A percentile compares a stretch with the other conserved stretches of the same genome.
Conservation (phyloP, 92 coral and sea anemone genomes). For the Meandrina meandrites region DNA sequence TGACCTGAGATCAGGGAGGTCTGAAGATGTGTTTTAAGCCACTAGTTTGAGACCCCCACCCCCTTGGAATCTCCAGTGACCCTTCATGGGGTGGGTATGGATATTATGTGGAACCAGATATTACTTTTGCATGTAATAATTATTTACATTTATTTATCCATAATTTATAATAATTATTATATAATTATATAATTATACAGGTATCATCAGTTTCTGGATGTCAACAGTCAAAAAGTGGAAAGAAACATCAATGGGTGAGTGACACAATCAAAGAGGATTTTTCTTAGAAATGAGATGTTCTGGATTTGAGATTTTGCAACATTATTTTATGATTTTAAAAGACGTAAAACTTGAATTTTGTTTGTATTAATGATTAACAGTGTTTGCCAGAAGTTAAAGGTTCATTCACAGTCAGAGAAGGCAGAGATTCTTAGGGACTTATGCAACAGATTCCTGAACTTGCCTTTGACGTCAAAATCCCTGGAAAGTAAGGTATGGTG, state of each 20-base stretch:
- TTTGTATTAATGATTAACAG: constrained; percentile 33
- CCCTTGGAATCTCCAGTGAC: no score
- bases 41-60: no score
- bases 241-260: constrained; percentile 80
- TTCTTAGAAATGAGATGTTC: background rate
- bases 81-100: no score
- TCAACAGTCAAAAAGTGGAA: constrained; percentile 69
- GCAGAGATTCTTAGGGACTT: constrained; percentile 74
- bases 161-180: background rate
- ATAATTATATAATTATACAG: no score
- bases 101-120: no score
- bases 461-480: constrained; percentile 58
- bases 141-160: no score
- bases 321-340: background rate
- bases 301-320: background rate
- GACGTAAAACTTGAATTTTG: background rate
- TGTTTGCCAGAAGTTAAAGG: constrained; percentile 77
- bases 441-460: constrained; percentile 69
- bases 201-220: constrained; percentile 81
- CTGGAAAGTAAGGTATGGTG: constrained; percentile 65
- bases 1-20: no score
- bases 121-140: no score
- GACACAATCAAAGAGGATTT: background rate
- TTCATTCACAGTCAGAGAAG: constrained; percentile 86
- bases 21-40: no score